A percentile compares a stretch with the other conserved stretches of the same genome.
These are phyloP conservation scores for Adoxophyes honmai DNA, from an alignment of 1,140 invertebrate species.

Conservation along the genomic window DNA sequence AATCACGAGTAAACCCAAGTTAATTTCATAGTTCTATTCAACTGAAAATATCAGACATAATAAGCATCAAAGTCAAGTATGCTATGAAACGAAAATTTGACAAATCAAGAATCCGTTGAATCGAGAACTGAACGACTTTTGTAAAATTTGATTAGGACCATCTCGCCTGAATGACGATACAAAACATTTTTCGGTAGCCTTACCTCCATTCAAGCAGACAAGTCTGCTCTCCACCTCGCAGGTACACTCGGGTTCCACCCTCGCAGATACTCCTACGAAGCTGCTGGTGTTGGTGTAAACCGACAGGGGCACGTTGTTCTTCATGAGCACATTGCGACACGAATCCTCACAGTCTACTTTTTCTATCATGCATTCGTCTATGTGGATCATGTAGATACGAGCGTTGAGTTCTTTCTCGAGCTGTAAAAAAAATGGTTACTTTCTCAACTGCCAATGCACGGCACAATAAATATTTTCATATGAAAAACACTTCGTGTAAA, in stretches of 20 bases:
- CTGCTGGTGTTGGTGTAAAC: conserved; percentile 94
- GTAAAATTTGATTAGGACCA: no score
- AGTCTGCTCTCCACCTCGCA: conserved; percentile 78
- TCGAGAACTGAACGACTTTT: no score
- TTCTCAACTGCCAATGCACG: no score
- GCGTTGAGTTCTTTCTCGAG: conserved; percentile 84
- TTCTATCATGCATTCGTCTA: conserved; percentile 91
- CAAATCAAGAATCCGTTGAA: no score
- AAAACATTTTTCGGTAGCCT: conserved; percentile 11
- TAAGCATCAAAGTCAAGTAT: no score
- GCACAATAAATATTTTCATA: no score
- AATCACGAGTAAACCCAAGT: no score
- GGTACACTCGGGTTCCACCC: conserved; percentile 86
- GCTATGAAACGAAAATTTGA: no score
- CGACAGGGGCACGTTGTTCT: conserved; percentile 83
- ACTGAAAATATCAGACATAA: no score
- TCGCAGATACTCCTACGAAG: conserved; percentile 91
- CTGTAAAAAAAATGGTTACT: conserved; percentile 47
- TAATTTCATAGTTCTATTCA: no score
- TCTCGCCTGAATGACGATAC: no score
- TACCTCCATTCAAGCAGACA: conserved; percentile 85
- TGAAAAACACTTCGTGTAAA: no score
- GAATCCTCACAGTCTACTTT: conserved; percentile 83
- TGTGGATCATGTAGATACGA: conserved; percentile 89
- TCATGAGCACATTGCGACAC: conserved; percentile 85